Percentiles rank a stretch among this genome's conserved stretches.
Evolutionary conservation across 2,888 invertebrate genomes (phyloP).

Genomic region (Drosophila longiperda): DNA sequence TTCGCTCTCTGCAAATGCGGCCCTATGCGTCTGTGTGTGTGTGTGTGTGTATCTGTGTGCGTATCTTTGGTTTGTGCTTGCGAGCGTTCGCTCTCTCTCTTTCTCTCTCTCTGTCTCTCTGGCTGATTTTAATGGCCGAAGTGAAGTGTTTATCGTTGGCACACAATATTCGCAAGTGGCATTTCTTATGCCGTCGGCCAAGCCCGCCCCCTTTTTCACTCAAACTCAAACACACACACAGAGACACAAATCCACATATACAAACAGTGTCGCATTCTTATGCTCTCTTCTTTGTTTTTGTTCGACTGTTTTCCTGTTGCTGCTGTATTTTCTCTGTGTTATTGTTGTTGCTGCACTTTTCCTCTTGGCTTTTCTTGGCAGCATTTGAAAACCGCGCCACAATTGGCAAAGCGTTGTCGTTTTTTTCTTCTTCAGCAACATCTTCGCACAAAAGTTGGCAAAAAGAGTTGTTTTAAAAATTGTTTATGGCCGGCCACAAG

Average conservation of each 20-base stretch:
- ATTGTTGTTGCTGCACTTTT: conserved; percentile 63
- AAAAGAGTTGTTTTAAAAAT: conserved; percentile 80
- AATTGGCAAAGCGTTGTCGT: conserved; percentile 71
- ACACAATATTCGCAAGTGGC: conserved; percentile 83
- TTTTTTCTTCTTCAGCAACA: conserved; percentile 26
- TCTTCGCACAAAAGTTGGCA: conserved; percentile 68
- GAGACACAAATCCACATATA: conserved; percentile 12
- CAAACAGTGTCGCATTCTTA: conserved; percentile 56
- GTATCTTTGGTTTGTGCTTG: conserved; percentile 32
- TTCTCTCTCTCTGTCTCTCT: conserved; percentile 43
- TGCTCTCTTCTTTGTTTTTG: conserved; percentile 59
- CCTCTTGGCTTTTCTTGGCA: conserved; percentile 72
- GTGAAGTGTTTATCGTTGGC: conserved; percentile 85
- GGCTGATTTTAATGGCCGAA: conserved; percentile 85
- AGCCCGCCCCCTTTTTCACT: conserved; percentile 65
- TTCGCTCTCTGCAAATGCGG: conserved; percentile 44
- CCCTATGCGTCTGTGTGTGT: conserved; percentile 25
- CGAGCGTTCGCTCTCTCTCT: conserved; percentile 36
- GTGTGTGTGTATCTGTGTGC: conserved; percentile 29
- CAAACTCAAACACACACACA: conserved; percentile 42
- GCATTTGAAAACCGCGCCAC: conserved; percentile 78
- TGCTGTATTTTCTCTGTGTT: conserved; percentile 39
- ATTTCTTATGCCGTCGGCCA: conserved; percentile 80
- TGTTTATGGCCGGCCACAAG: conserved; percentile 70
- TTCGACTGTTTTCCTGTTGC: conserved; percentile 66